Conservation (phyloP, 2,888 invertebrate species). For the Neelides folsomi region DNA sequence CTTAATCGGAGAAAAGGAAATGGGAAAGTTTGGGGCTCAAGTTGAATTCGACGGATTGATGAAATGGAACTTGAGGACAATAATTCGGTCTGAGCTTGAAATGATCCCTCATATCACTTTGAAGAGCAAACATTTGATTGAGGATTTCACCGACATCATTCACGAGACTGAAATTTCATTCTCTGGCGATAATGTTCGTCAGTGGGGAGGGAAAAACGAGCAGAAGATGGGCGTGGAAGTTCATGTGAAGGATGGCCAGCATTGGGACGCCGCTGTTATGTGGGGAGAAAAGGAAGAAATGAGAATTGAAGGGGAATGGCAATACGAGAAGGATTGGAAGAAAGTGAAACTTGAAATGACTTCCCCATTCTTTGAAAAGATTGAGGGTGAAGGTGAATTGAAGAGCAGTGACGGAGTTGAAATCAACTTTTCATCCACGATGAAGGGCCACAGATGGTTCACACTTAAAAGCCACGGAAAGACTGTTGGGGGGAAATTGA, state of each 20-base stretch:
- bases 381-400: background rate
- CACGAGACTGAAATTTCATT: slow-evolving; percentile 4
- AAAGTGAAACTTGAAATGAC: background rate
- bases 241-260: background rate
- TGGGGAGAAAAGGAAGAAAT: slow-evolving; percentile 1
- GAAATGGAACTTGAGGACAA: slow-evolving; percentile 6
- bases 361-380: slow-evolving; percentile 1
- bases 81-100: slow-evolving; percentile 4
- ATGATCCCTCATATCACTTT: slow-evolving; percentile 6
- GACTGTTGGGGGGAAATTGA: background rate
- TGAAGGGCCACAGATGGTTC: background rate
- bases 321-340: background rate
- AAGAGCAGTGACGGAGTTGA: too few species aligned
- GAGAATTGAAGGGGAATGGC: slow-evolving; percentile 1
- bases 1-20: slow-evolving; percentile 1
- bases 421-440: background rate
- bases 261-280: background rate
- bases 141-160: background rate
- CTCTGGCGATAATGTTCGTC: background rate
- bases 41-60: background rate
- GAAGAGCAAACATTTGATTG: background rate
- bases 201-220: too few species aligned
- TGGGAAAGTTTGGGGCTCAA: slow-evolving; percentile 4
- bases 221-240: background rate
- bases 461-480: background rate